A percentile compares a stretch with the other conserved stretches of the same genome.
Conservation (phyloP, 2,113 vertebrate genomes). For the Rhagologus leucostigma region DNA sequence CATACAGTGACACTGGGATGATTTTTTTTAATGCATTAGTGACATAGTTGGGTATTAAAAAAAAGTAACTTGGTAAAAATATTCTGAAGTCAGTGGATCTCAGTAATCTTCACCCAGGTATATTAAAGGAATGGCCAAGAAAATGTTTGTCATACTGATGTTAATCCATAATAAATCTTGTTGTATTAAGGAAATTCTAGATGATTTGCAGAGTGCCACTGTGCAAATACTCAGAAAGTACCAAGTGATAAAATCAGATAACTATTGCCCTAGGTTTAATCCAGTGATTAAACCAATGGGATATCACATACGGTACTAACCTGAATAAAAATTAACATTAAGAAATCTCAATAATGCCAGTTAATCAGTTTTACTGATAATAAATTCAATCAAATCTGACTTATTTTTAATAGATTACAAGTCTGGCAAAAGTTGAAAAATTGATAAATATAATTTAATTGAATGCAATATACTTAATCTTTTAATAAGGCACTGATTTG, state of each 20-base stretch:
- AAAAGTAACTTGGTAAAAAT: background rate
- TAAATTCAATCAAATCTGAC: background rate
- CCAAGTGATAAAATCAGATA: constrained; percentile 19
- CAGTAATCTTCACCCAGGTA: background rate
- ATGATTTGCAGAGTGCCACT: constrained; percentile 18
- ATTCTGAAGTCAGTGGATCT: background rate
- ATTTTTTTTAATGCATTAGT: background rate
- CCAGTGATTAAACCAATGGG: constrained; percentile 28
- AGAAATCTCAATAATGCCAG: background rate
- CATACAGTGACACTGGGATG: background rate
- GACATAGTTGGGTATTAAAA: background rate
- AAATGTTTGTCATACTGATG: background rate
- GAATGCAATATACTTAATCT: background rate
- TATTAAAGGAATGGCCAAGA: background rate
- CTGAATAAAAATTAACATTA: background rate
- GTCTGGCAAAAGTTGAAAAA: background rate
- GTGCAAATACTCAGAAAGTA: constrained; percentile 36
- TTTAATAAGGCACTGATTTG: background rate
- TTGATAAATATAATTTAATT: constrained; percentile 10
- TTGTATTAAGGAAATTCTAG: constrained; percentile 28
- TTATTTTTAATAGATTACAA: constrained; percentile 2
- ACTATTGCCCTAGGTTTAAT: constrained; percentile 26
- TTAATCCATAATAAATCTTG: constrained; percentile 11
- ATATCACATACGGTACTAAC: background rate
- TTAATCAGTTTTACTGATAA: background rate